Evolutionary conservation across 2,113 vertebrate species (phyloP).

Genomic region (Monopterus albus): DNA sequence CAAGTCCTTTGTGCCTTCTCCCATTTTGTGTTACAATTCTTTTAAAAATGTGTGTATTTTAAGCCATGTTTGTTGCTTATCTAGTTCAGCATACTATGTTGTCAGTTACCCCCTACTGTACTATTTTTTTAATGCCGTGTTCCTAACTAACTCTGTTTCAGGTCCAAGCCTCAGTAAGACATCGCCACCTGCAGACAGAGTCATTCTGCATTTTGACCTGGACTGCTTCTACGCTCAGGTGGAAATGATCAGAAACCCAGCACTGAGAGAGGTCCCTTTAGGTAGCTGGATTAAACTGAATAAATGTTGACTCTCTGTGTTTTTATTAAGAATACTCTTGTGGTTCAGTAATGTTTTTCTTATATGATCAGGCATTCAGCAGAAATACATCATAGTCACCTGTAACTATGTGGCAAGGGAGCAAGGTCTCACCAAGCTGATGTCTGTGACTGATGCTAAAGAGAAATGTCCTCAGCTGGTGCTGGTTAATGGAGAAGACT

Average conservation of each 20-base stretch:
- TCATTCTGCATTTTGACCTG: conserved; percentile 89
- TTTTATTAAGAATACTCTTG: background rate
- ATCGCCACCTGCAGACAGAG: conserved; percentile 54
- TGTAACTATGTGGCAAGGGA: conserved; percentile 92
- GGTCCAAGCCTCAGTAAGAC: conserved; percentile 4
- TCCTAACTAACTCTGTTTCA: conserved; percentile 21
- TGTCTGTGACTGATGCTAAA: conserved; percentile 85
- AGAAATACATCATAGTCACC: conserved; percentile 89
- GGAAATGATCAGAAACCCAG: conserved; percentile 91
- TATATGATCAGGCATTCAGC: conserved; percentile 85
- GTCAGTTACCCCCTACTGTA: no score
- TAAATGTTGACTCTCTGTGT: background rate
- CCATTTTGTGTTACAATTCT: no score
- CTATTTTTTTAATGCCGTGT: no score
- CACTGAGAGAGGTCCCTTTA: conserved; percentile 86
- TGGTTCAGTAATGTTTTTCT: conserved; percentile 9
- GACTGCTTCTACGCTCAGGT: conserved; percentile 96
- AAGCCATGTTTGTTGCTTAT: no score
- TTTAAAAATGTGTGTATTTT: no score
- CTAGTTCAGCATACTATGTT: no score
- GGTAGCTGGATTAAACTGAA: conserved; percentile 76
- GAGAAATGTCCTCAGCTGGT: conserved; percentile 89
- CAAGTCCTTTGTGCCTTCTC: no score
- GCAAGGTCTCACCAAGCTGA: conserved; percentile 86
- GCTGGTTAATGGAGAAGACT: conserved; percentile 92